These are phyloP conservation scores for Hipposideros armiger DNA, from an alignment of 2,113 vertebrate species.

Conservation along the genomic window DNA sequence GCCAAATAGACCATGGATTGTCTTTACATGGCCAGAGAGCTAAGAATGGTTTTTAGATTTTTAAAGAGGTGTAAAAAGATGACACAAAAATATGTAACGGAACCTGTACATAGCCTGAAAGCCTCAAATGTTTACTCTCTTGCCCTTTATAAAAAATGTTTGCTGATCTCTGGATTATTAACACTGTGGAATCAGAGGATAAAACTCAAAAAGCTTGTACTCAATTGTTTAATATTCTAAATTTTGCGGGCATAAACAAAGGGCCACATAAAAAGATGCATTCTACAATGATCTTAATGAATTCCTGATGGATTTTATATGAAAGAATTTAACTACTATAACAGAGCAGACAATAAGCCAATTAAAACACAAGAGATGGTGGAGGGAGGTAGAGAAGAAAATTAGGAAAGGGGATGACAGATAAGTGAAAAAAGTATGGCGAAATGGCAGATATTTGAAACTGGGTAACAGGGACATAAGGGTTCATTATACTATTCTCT, in stretches of 20 bases:
- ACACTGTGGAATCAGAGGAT: background rate
- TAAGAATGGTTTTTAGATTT: slow-evolving; percentile 15
- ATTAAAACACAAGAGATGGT: background rate
- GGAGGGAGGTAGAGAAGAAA: background rate
- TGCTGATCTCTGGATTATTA: background rate
- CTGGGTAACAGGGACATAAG: background rate
- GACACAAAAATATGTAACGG: background rate
- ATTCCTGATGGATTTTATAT: slow-evolving; percentile 28
- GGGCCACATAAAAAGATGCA: background rate
- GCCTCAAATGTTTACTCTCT: slow-evolving; percentile 17
- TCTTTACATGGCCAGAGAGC: background rate
- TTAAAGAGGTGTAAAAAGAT: background rate
- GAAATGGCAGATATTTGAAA: background rate
- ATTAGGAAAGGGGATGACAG: background rate
- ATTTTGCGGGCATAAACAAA: slow-evolving; percentile 17
- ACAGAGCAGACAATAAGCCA: background rate
- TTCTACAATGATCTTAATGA: slow-evolving; percentile 31
- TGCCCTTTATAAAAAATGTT: background rate
- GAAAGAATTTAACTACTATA: background rate
- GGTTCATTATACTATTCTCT: background rate
- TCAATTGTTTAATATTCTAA: background rate
- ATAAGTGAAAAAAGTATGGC: background rate
- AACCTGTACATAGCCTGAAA: background rate
- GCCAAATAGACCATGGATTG: background rate
- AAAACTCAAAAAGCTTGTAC: slow-evolving; percentile 15